Evolutionary conservation across 2,888 invertebrate genomes (phyloP), one percentile per base, ranked within the genome.

Genomic region (Pheosia gnoma): DNA sequence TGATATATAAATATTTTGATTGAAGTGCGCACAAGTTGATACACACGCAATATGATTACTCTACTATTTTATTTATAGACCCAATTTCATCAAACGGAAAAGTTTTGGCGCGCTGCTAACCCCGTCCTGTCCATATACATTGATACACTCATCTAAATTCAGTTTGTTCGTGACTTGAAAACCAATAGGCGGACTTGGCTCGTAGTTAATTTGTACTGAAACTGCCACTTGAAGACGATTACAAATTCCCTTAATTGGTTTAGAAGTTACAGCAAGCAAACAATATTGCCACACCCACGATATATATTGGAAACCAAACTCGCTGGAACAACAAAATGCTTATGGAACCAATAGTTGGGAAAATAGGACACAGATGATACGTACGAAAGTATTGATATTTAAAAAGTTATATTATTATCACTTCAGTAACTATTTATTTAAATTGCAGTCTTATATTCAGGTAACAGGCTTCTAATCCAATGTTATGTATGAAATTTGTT

Each of bases 111-210:
- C 64, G 72, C 75, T 74, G 75, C 78, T 67, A 71, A 72, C 77
- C 68, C n/a, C 70, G 72, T 74, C 68, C 81, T 79, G 80, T 80
- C 81, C 81, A 81, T 85, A 85, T 79, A 85, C 83, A 86, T 85
- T 86, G 88, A 89, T 89, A 88, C 82, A 85, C 84, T 86, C 87
- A 88, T 89, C 89, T 87, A 85, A 87, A 90, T 89, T 89, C 88
- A 82, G 85, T 81, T 82, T 75, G 83, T 79, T 81, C 90, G 90
- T 90, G 90, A 89, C 88, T 81, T 62, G 88, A 85, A 87, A 77
- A 68, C 72, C 77, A 80, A 87, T 84, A 75, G 75, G 69, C 71
- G 78, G 81, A 80, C 82, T 83, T 82, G 70, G 75, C 72, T 80
- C 81, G 77, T 77, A 84, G 83, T 85, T 88, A 87, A 87, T 87